Evolutionary conservation across 23 tunicate genomes (phyloP), one percentile per base, ranked within the genome.

Genomic region (Ascidia mentula): DNA sequence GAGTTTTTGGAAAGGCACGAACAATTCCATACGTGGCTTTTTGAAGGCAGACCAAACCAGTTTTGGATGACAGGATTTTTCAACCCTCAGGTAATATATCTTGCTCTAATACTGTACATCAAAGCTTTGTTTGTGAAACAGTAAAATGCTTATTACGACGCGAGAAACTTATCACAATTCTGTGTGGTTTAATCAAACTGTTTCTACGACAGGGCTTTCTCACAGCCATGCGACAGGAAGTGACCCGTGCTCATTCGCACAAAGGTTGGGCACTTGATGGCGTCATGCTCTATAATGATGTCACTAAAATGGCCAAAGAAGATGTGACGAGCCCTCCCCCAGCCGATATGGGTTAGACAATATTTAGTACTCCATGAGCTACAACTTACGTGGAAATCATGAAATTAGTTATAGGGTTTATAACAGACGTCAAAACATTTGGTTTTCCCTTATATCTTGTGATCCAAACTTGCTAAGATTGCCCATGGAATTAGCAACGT

Each of bases 11-110:
- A 90, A 40, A 61, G 96, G 4, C 87, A 90, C 72, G 84, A 86
- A 59, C 96, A 90, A 59, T 80, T 90, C 77, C 72, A 42, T 78
- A 79, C 83, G 32, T 90, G 96, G 96, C 33, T 85, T 69, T 90
- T 90, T 59, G 96, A 90, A 69, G 89, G 89, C 9, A 45, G 96
- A 36, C 96, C 96, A 0, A 85, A 85, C 61, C 89, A 87, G 65
- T 90, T 90, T 82, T 90, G 96, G 96, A 81, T 90, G 82, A 90
- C 96, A 0, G 96, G 96, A 18, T 90, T 90, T 74, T 90, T 90
- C 80, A 90, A 90, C 75, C 96, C 96, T 22, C 96, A 90, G 86
- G 91, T 87, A 2, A 5, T n/a, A n/a, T n/a, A n/a, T n/a, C n/a
- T n/a, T n/a, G n/a, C n/a, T n/a, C n/a, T n/a, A n/a, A n/a, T n/a